Base-by-base conservation (phyloP, 2,797 vertebrate genomes). In the Xenentodon cancila region DNA sequence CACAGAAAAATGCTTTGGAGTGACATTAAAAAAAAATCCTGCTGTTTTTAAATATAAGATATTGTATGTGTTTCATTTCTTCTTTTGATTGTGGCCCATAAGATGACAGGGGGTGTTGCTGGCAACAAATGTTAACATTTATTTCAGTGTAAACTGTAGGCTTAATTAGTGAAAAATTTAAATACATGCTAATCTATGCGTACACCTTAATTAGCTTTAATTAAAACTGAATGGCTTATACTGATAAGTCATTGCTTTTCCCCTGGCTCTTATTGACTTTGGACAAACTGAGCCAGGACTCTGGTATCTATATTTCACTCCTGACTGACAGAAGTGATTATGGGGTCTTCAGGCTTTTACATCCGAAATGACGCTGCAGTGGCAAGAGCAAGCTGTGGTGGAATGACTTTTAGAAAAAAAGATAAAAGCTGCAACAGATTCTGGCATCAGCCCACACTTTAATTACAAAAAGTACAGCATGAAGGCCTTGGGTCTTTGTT, bases 311-410 rank as follows among this genome's bases (percentile, higher is more conserved):
- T 64, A 66, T 73, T 68, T 68, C 59, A 73, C 21, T 59, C 68
- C 30, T 75, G 75, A 86, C 53, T 78, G 76, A 80, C 66, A 45
- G 68, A 75, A 66, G 45, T 64, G 65, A 88, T 85, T 84, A 75
- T 17, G 77, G 50, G 45, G 64, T 82, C 68, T 72, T 60, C 16
- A 59, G 62, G 59, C 43, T 43, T 68, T 56, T 62, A 59, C 59
- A 63, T 70, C 43, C 48, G 49, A 44, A 73, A 72, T 63, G 66
- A 79, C 69, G 73, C 63, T 13, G 50, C 12, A 47, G 55, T 71
- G 78, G 67, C 68, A 80, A 62, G 63, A 80, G 81, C 73, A 86
- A 66, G 78, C 71, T 65, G 49, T 59, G 68, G 64, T 59, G 54
- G 27, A 75, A 72, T 59, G 40, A 64, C 49, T 80, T 60, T 40